These are phyloP conservation scores for Icerya purchasi DNA, from an alignment of 2,888 invertebrate species.

Conservation along the genomic window DNA sequence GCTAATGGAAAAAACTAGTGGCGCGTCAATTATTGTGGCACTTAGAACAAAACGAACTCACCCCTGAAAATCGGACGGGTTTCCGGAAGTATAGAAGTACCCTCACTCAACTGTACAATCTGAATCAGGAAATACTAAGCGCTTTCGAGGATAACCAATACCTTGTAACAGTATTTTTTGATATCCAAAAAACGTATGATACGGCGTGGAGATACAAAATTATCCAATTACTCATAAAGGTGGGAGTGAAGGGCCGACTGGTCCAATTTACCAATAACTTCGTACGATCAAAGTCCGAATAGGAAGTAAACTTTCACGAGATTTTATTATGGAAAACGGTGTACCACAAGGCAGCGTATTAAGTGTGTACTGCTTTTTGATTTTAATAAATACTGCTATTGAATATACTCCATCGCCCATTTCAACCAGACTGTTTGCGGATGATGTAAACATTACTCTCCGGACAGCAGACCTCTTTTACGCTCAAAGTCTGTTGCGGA, in stretches of 20 bases:
- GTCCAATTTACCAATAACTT: not conserved
- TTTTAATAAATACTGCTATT: too few species aligned
- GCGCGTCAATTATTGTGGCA: not conserved
- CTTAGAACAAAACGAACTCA: not conserved
- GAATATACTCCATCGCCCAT: too few species aligned
- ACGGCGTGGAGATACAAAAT: not conserved
- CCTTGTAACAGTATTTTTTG: not conserved
- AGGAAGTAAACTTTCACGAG: not conserved
- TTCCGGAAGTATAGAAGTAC: not conserved
- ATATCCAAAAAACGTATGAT: not conserved
- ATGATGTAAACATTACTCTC: too few species aligned
- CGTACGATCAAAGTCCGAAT: not conserved
- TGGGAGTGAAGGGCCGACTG: not conserved
- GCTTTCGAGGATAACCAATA: not conserved
- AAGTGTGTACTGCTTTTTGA: too few species aligned
- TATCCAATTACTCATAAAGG: not conserved
- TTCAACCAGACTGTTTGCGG: too few species aligned
- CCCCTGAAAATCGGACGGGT: not conserved
- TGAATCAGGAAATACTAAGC: not conserved
- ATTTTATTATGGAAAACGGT: not conserved
- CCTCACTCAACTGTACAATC: not conserved
- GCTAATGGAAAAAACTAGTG: not conserved
- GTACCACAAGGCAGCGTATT: not conserved
- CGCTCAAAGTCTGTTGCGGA: too few species aligned
- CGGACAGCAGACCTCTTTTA: too few species aligned